Base-by-base conservation (phyloP, 2,113 vertebrate species). In the Nanorana parkeri region DNA sequence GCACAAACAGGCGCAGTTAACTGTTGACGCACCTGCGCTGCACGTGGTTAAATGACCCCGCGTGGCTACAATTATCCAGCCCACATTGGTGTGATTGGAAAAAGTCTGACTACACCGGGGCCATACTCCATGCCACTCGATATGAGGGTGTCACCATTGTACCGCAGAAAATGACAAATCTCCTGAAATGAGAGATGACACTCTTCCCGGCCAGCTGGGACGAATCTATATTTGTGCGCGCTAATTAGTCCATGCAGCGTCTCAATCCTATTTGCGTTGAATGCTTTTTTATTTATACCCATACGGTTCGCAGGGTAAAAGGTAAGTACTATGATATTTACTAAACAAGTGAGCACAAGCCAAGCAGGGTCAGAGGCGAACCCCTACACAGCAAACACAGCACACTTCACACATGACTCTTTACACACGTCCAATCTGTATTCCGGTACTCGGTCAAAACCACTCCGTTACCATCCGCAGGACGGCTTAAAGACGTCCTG, bases 161-260 rank as follows among this genome's bases (percentile, higher is more conserved):
- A 58, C 32, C n/a, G 32, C 26, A 7, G 71, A 58, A n/a, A 60
- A 28, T 60, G 28, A 75, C 55, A 61, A 41, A 61, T 56, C 61
- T 55, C 28, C 56, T 75, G 17, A 61, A 75, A 75, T 75, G 5
- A 74, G 19, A 55, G 55, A 74, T 60, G 41, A 41, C 72, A 41
- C n/a, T 61, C 61, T 75, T 17, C 56, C 26, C 71, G 36, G 71
- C 71, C 71, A 74, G 58, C 28, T 61, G n/a, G 69, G 51, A 56
- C 69, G 29, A 24, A 72, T 72, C 52, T 29, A 72, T 72, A 72
- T 60, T 58, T 60, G 29, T 23, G 56, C 55, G 16, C 55, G 61
- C 55, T 17, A 32, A 60, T 32, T 36, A 24, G 17, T 4, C 3
- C 13, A 11, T 15, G 51, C 56, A 58, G 55, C 20, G 55, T 60